phyloP scores from a whole-genome alignment of 2,888 invertebrate genomes.

The Pherbina coryleti region DNA sequence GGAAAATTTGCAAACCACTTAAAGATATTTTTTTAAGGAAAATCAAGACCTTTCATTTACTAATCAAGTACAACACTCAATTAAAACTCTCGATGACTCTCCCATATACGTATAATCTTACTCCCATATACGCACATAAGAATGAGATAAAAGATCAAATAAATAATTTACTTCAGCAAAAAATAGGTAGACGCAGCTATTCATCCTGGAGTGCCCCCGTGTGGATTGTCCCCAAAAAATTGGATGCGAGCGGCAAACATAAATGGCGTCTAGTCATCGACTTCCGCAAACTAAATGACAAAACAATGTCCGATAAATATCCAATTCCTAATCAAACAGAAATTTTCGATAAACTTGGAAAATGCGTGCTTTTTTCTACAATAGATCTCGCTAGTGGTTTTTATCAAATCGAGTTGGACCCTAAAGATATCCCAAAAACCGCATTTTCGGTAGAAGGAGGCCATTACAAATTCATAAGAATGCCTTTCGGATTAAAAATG shows the following conservation, averaged over 20 bases:
- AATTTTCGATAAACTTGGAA: no score
- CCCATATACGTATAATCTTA: constrained; percentile 20
- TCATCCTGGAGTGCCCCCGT: constrained; percentile 36
- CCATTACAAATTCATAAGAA: constrained; percentile 46
- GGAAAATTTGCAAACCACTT: constrained; percentile 1
- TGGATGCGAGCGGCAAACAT: no score
- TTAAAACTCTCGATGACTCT: constrained; percentile 9
- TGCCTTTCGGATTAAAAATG: no score
- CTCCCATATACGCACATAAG: constrained; percentile 27
- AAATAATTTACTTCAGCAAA: constrained; percentile 28
- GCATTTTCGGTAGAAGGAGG: constrained; percentile 48
- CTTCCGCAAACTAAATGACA: no score
- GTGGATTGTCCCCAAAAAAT: constrained; percentile 40
- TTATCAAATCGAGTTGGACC: constrained; percentile 57
- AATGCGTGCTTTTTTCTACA: constrained; percentile 21
- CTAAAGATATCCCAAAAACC: constrained; percentile 47
- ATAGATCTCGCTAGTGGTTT: constrained; percentile 58
- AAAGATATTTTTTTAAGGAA: constrained; percentile 19
- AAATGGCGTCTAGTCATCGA: no score
- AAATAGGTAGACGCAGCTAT: no score
- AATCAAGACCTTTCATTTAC: background rate
- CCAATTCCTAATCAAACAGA: no score
- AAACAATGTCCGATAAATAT: no score
- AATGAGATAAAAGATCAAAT: constrained; percentile 29
- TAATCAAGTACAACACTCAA: constrained; percentile 8